Conservation (phyloP, 2,113 vertebrate genomes). For the Upupa epops region DNA sequence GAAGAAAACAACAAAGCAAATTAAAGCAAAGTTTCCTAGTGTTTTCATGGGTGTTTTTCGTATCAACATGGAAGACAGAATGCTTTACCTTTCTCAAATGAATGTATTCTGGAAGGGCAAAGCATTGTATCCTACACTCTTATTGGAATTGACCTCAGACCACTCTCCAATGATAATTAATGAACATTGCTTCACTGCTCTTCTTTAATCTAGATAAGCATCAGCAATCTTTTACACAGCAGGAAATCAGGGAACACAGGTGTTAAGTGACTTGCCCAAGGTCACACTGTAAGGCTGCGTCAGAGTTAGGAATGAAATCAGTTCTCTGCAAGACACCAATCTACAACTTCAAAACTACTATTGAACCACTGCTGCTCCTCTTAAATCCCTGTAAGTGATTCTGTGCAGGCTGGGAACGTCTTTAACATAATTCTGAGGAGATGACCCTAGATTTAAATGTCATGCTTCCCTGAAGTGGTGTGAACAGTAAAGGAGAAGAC, state of each 20-base stretch:
- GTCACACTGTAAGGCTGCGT: not conserved
- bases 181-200: conserved; percentile 23
- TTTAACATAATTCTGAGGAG: not conserved
- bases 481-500: not conserved
- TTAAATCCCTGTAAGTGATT: not conserved
- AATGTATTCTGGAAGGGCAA: conserved; percentile 22
- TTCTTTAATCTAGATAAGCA: conserved; percentile 43
- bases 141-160: not conserved
- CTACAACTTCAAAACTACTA: not conserved
- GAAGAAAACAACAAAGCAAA: not conserved
- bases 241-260: conserved; percentile 1
- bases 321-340: not conserved
- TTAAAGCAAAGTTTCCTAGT: not conserved
- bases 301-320: not conserved
- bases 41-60: not conserved
- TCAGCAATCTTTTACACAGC: conserved; percentile 48
- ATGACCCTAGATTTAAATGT: not conserved
- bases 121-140: not conserved
- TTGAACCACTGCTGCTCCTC: not conserved
- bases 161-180: conserved; percentile 41
- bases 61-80: not conserved
- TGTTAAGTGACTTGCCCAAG: conserved; percentile 37
- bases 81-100: not conserved
- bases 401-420: not conserved
- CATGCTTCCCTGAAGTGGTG: not conserved